Base-by-base conservation (phyloP, 2,113 vertebrate species). In the Nibea albiflora region DNA sequence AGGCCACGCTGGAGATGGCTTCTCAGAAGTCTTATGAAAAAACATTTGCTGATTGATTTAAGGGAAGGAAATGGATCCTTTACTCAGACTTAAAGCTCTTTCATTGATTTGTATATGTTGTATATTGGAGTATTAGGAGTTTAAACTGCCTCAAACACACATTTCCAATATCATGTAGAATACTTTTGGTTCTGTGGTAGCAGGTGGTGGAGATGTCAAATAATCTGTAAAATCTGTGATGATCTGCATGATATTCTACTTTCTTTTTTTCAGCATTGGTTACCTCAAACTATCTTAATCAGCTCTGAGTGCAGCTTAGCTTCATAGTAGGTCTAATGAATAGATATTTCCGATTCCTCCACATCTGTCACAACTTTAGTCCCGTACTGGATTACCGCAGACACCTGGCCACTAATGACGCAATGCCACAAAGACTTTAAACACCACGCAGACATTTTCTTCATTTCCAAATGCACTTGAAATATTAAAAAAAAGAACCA, bases 351-450 rank as follows among this genome's bases (percentile, higher is more conserved):
- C 0, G 44, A 28, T 52, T 17, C n/a, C 35, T 52, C 12, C 68
- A 49, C 42, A 53, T 66, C 16, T 17, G 2, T 74, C 71, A 28
- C 19, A 75, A 15, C 52, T n/a, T 73, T 28, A 57, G 42, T 26
- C 26, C 17, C 31, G 5, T n/a, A n/a, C 22, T 31, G 19, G 20
- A 57, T 42, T 17, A 65, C 5, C n/a, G 75, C 50, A 50, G 44
- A 63, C 57, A 60, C 35, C 54, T 76, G 52, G 22, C 35, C 8
- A 35, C 46, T 22, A 50, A 39, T 39, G 26, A 61, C 35, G 22
- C 54, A 14, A 24, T 20, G 7, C 42, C 26, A 22, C 20, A 15
- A 42, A 26, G 11, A 61, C 60, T 24, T 39, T 4, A 47, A 49
- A 28, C 4, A 15, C 4, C 69, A 72, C 15, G 4, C 15, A 26